Percentiles rank a stretch among this genome's conserved stretches.
Evolutionary conservation across 2,888 invertebrate species (phyloP).

Genomic region (Pollenia amentaria): DNA sequence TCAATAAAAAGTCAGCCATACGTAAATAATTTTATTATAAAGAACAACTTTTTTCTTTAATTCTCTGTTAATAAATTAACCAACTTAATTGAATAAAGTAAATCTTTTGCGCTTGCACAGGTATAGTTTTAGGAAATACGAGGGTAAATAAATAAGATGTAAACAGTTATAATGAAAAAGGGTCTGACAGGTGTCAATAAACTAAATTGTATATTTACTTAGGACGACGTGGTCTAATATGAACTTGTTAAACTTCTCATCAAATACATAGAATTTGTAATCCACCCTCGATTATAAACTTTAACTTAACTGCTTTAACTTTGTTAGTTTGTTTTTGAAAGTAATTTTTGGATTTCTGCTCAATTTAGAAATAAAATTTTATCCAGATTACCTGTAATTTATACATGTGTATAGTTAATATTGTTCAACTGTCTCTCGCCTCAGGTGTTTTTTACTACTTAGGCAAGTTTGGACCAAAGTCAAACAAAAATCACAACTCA

Average conservation of each 20-base stretch:
- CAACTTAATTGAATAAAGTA: constrained; percentile 40
- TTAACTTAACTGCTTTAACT: constrained; percentile 14
- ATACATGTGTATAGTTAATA: constrained; percentile 25
- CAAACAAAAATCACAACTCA: constrained; percentile 15
- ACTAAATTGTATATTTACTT: no score
- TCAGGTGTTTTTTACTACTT: constrained; percentile 1
- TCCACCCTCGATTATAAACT: neutral
- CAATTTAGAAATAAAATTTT: constrained; percentile 55
- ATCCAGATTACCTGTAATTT: constrained; percentile 49
- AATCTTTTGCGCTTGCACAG: constrained; percentile 8
- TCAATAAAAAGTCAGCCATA: neutral
- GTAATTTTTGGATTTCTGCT: constrained; percentile 45
- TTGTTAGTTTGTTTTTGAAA: constrained; percentile 14
- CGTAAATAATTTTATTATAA: neutral
- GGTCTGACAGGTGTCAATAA: no score
- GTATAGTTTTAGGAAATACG: neutral
- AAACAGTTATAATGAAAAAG: neutral
- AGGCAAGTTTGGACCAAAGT: neutral
- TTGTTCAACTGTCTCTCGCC: constrained; percentile 5
- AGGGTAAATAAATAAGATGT: neutral
- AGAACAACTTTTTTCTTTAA: constrained; percentile 18
- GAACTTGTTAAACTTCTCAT: neutral
- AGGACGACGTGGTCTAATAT: no score
- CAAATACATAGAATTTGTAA: neutral
- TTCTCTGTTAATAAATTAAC: constrained; percentile 23